Evolutionary conservation across 2,113 vertebrate genomes (phyloP).

Genomic region (Pteronura brasiliensis): DNA sequence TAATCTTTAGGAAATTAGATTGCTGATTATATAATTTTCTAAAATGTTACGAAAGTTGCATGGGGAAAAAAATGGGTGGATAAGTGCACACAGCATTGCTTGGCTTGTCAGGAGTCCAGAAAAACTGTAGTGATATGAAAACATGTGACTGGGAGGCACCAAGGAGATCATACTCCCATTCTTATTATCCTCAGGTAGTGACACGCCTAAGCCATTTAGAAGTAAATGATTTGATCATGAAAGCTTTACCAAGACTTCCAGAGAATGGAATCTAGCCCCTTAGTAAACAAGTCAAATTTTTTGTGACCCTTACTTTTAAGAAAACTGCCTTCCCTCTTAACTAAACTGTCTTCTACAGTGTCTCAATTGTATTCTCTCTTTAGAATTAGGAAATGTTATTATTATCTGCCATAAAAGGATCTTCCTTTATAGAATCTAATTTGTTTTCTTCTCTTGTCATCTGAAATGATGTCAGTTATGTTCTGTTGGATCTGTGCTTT

Average conservation of each 20-base stretch:
- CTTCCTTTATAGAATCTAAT: neutral
- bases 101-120: neutral
- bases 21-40: slow-evolving; percentile 27
- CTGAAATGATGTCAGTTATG: neutral
- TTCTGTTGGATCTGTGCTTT: neutral
- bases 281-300: neutral
- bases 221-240: neutral
- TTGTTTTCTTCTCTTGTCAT: neutral
- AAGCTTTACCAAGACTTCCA: neutral
- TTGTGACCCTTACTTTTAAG: neutral
- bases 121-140: neutral
- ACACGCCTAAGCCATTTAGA: neutral
- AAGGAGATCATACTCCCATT: too few species aligned
- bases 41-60: slow-evolving; percentile 22
- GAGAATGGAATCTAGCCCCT: neutral
- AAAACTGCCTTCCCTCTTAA: neutral
- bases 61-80: neutral
- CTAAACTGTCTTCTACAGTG: neutral
- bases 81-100: neutral
- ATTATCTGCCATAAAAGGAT: neutral
- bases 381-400: neutral
- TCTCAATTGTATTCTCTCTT: neutral
- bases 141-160: too few species aligned
- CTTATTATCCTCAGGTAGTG: neutral
- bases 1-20: neutral